Evolutionary conservation across 2,113 vertebrate species (phyloP), one percentile per base, ranked within the genome.

Genomic region (Megaptera novaeangliae): DNA sequence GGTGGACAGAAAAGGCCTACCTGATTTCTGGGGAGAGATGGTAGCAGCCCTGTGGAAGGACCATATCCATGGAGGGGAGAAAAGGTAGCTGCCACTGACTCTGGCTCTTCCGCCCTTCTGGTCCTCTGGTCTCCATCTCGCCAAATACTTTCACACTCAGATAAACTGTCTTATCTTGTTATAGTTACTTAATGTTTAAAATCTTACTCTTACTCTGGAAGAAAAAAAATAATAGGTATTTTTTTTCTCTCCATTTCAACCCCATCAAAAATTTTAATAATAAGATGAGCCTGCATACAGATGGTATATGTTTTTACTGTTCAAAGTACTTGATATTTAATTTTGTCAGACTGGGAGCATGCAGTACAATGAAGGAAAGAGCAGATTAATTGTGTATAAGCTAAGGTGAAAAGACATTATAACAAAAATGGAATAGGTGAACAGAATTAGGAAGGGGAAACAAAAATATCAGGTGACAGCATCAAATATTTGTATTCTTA

Each of bases 381-480:
- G 2, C 25, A 78, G 39, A 77, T 85, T 71, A 25, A 61, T 41
- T 94, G 61, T 69, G 23, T 78, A 83, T 68, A 96, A 49, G 31
- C 34, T 61, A 44, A 85, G 11, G 6, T 94, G 49, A 57, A 25
- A 80, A 23, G 20, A 27, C 34, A 25, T 36, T 57, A 25, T 57
- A 55, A 25, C 12, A 80, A 36, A 78, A 52, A 23, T 52, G 31
- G 75, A 52, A 34, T 23, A 55, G n/a, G 1, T 89, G 13, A 27
- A 39, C 59, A 77, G 6, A 90, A 96, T 83, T 55, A 87, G 92
- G 25, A 88, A 85, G 52, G 46, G 15, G 34, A 82, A 96, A 63
- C 39, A 87, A 72, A 78, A 85, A 29, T 88, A 69, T 66, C 34
- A 86, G 27, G n/a, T 86, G 27, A 71, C 4, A 78, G 8, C 9